Evolutionary conservation across 2,113 vertebrate species (phyloP).

Genomic region (Bostrychus sinensis): DNA sequence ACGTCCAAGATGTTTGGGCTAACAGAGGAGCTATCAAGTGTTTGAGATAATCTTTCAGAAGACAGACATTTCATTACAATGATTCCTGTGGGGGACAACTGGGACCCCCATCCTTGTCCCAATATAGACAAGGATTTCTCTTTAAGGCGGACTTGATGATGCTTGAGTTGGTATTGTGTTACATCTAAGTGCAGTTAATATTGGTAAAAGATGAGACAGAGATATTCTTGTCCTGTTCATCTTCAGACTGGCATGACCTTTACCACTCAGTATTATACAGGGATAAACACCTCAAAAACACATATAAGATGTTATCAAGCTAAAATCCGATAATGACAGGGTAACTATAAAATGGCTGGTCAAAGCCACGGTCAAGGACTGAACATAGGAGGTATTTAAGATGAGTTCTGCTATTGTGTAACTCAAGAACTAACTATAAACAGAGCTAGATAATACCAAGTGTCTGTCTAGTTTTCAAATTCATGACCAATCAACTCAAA

Average conservation of each 20-base stretch:
- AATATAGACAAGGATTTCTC: slow-evolving; percentile 80
- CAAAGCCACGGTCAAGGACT: too few species aligned
- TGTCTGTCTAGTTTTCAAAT: too few species aligned
- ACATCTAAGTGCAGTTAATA: slow-evolving; percentile 44
- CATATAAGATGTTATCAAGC: background rate
- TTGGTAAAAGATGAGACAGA: background rate
- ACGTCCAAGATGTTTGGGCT: slow-evolving; percentile 41
- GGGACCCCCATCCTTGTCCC: slow-evolving; percentile 52
- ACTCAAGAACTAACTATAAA: too few species aligned
- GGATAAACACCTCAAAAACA: background rate
- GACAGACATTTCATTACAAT: slow-evolving; percentile 47
- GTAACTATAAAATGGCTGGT: too few species aligned
- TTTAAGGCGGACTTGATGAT: background rate
- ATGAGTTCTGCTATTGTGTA: background rate
- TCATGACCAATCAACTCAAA: too few species aligned
- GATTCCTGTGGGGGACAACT: slow-evolving; percentile 39
- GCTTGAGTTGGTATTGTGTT: slow-evolving; percentile 26
- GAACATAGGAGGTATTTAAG: background rate
- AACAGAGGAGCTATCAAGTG: slow-evolving; percentile 55
- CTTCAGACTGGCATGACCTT: background rate
- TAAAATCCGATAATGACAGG: background rate
- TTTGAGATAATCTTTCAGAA: slow-evolving; percentile 53
- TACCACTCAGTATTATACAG: background rate
- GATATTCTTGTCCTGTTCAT: slow-evolving; percentile 15
- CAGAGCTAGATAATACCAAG: too few species aligned